Conservation (phyloP, 2,888 invertebrate species). For the Chloroclystis v-ata region DNA sequence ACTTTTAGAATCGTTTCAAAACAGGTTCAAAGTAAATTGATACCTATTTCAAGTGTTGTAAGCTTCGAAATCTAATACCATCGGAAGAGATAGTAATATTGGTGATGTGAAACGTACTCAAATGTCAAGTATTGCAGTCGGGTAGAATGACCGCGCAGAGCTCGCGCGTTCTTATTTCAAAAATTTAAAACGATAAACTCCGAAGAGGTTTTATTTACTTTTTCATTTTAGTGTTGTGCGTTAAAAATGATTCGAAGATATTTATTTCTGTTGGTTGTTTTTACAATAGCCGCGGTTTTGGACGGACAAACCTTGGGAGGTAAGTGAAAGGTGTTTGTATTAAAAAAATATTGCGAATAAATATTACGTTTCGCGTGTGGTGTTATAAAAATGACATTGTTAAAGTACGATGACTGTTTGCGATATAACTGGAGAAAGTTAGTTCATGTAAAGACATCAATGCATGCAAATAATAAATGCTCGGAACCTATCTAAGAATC, state of each 20-base stretch:
- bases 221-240: slow-evolving; percentile 16
- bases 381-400: background rate
- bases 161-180: slow-evolving; percentile 25
- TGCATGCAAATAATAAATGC: background rate
- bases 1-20: slow-evolving; percentile 7
- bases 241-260: slow-evolving; percentile 40
- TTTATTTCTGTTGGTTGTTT: slow-evolving; percentile 43
- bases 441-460: background rate
- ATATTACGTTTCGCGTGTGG: background rate
- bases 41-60: rapidly evolving
- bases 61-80: slow-evolving; percentile 19
- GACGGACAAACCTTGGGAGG: slow-evolving; percentile 67
- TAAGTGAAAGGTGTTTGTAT: slow-evolving; percentile 63
- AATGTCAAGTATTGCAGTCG: slow-evolving; percentile 36
- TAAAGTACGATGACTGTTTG: slow-evolving; percentile 10
- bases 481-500: too few relatives aligned
- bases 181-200: slow-evolving; percentile 13
- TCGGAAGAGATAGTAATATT: slow-evolving; percentile 17
- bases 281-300: slow-evolving; percentile 45
- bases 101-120: slow-evolving; percentile 26
- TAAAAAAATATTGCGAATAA: slow-evolving; percentile 13
- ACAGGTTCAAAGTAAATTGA: slow-evolving; percentile 14
- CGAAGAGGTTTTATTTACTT: slow-evolving; percentile 3
- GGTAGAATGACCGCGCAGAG: slow-evolving; percentile 37
- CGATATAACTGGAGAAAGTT: slow-evolving; percentile 31